Conservation (phyloP, 1,140 invertebrate genomes). For the Nasonia giraulti region DNA sequence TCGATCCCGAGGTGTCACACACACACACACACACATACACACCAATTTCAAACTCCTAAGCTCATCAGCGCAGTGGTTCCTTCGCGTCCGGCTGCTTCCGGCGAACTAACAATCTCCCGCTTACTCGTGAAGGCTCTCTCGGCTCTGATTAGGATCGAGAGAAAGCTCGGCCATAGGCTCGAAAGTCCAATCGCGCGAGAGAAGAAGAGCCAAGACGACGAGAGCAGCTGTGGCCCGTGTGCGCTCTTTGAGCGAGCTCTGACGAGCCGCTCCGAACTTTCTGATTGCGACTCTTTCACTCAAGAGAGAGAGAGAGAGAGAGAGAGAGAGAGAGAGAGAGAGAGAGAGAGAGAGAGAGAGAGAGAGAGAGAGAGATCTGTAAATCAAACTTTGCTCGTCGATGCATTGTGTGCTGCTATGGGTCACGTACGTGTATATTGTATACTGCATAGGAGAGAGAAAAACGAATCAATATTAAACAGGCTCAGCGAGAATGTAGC, state of each 20-base stretch:
- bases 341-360: too few species aligned
- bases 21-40: too few species aligned
- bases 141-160: not conserved
- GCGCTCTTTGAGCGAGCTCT: not conserved
- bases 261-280: not conserved
- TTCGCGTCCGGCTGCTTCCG: not conserved
- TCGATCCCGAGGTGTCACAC: not conserved
- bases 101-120: not conserved
- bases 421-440: not conserved
- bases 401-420: not conserved
- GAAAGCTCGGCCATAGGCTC: not conserved
- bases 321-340: too few species aligned
- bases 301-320: too few species aligned
- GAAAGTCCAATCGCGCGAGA: not conserved
- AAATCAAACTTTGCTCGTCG: not conserved
- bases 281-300: not conserved
- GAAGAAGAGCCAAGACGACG: not conserved
- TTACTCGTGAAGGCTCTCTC: not conserved
- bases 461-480: not conserved
- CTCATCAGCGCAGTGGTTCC: not conserved
- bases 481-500: not conserved
- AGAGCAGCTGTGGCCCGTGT: not conserved
- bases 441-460: not conserved
- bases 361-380: not conserved
- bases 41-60: too few species aligned